Evolutionary conservation across 2,888 invertebrate species (phyloP).

Genomic region (Drosophila cyrtoloma): DNA sequence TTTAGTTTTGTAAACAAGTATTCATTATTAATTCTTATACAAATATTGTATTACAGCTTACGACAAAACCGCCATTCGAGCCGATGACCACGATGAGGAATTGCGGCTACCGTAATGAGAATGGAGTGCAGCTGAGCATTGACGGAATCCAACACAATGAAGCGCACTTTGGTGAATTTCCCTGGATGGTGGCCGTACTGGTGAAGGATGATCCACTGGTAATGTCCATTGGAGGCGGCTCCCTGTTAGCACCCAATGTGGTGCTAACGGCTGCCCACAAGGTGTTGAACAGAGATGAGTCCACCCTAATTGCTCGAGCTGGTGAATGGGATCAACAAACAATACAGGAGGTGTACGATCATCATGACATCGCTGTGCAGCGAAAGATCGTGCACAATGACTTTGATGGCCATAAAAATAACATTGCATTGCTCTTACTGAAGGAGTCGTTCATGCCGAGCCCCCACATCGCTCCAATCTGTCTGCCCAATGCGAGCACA

Average conservation of each 20-base stretch:
- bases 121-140: constrained; percentile 4
- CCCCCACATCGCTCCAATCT: constrained; percentile 38
- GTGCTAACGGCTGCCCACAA: constrained; percentile 38
- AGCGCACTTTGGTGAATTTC: constrained; percentile 33
- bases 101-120: constrained; percentile 27
- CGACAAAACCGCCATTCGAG: neutral
- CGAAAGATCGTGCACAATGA: constrained; percentile 7
- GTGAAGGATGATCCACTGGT: neutral
- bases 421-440: constrained; percentile 31
- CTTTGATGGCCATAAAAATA: neutral
- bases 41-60: neutral
- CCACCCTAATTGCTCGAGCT: constrained; percentile 12
- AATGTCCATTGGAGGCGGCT: constrained; percentile 28
- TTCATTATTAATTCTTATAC: neutral
- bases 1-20: neutral
- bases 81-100: neutral
- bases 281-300: neutral
- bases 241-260: constrained; percentile 31
- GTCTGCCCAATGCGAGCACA: constrained; percentile 3
- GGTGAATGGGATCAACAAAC: constrained; percentile 34
- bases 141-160: neutral
- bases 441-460: neutral
- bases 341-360: neutral
- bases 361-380: constrained; percentile 16
- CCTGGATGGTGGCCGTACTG: constrained; percentile 34